A percentile compares a stretch with the other conserved stretches of the same genome.
phyloP scores from a whole-genome alignment of 37 sponge, comb jelly and placozoan species.

The Spongilla lacustris region DNA sequence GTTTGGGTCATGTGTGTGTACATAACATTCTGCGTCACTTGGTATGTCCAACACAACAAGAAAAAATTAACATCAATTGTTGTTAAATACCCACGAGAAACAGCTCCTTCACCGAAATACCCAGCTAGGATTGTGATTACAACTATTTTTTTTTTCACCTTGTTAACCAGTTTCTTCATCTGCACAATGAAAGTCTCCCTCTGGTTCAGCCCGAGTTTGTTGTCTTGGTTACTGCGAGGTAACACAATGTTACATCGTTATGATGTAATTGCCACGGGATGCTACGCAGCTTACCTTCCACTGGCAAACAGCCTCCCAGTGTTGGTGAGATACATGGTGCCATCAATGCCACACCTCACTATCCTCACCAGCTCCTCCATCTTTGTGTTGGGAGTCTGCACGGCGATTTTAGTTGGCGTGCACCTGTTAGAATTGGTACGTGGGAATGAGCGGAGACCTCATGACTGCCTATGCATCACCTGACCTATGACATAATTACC shows the following conservation, averaged over 20 bases:
- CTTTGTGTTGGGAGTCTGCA: slow-evolving; percentile 32
- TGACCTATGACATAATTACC: not conserved
- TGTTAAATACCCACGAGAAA: no score
- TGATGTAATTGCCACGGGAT: no score
- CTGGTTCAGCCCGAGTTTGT: slow-evolving; percentile 96
- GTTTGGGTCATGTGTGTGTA: not conserved
- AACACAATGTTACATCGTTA: not conserved
- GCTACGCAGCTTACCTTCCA: slow-evolving; percentile 77
- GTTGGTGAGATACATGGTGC: slow-evolving; percentile 92
- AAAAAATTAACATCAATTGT: no score
- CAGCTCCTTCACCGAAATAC: no score
- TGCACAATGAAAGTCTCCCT: slow-evolving; percentile 88
- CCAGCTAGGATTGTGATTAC: no score
- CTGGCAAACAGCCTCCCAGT: slow-evolving; percentile 85
- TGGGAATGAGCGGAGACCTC: not conserved
- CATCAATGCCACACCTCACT: slow-evolving; percentile 89
- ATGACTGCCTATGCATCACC: no score
- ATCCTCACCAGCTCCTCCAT: slow-evolving; percentile 39
- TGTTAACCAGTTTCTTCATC: slow-evolving; percentile 82
- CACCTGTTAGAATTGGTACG: slow-evolving; percentile 8
- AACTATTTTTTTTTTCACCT: slow-evolving; percentile 25
- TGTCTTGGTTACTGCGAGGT: slow-evolving; percentile 78
- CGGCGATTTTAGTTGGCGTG: slow-evolving; percentile 25
- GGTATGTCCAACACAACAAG: no score
- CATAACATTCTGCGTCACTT: not conserved